Conservation (phyloP, 2,888 invertebrate species). For the Drosophila putrida region DNA sequence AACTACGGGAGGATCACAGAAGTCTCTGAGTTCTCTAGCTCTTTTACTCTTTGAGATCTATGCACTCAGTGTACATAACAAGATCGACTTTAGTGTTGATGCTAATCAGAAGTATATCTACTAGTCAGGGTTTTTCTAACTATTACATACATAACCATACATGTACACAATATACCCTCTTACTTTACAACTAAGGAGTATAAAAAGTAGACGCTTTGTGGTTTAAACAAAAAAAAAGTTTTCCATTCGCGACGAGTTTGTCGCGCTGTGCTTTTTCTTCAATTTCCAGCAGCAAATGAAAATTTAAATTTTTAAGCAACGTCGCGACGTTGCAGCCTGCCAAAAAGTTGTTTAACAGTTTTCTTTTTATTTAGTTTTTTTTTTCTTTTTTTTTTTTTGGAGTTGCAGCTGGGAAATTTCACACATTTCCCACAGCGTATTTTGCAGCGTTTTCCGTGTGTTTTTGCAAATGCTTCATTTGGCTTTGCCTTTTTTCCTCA, state of each 20-base stretch:
- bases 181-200: neutral
- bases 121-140: neutral
- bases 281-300: constrained; percentile 78
- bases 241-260: constrained; percentile 8
- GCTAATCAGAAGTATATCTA: too few relatives aligned
- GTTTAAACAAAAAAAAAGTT: constrained; percentile 18
- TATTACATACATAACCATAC: neutral
- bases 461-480: constrained; percentile 49
- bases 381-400: constrained; percentile 1
- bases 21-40: too few relatives aligned
- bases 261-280: constrained; percentile 21
- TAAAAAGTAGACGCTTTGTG: constrained; percentile 20
- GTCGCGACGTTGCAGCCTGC: constrained; percentile 38
- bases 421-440: constrained; percentile 79
- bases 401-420: constrained; percentile 75
- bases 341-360: constrained; percentile 68
- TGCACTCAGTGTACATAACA: too few relatives aligned
- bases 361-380: constrained; percentile 2
- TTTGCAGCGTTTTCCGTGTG: constrained; percentile 59
- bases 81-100: too few relatives aligned
- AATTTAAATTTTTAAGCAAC: constrained; percentile 82
- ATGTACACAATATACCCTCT: neutral
- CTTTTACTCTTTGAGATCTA: too few relatives aligned
- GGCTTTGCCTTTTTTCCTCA: constrained; percentile 9
- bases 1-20: too few relatives aligned